Percentiles rank a stretch among this genome's conserved stretches.
These are phyloP conservation scores for Alfaro cultratus DNA, from an alignment of 2,797 vertebrate species.

Conservation along the genomic window DNA sequence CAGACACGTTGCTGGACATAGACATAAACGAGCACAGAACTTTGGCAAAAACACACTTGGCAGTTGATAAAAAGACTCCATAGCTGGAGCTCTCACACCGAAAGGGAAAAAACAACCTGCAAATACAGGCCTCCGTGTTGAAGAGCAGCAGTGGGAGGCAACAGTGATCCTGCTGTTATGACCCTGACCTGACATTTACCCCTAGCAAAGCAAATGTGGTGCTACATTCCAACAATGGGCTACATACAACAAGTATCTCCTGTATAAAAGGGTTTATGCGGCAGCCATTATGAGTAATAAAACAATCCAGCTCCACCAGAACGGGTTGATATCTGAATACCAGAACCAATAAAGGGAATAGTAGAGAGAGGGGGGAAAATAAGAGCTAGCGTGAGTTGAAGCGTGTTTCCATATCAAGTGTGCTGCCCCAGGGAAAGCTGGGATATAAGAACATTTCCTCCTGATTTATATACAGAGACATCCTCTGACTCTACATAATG, in stretches of 20 bases:
- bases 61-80: slow-evolving; percentile 26
- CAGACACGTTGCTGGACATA: slow-evolving; percentile 19
- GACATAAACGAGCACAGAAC: slow-evolving; percentile 24
- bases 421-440: slow-evolving; percentile 43
- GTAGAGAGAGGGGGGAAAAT: slow-evolving; percentile 11
- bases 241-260: background rate
- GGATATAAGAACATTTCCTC: slow-evolving; percentile 62
- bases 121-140: slow-evolving; percentile 7
- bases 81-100: slow-evolving; percentile 7
- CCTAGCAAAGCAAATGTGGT: background rate
- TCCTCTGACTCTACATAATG: slow-evolving; percentile 58
- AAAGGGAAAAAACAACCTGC: slow-evolving; percentile 1
- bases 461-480: slow-evolving; percentile 75
- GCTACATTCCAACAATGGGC: background rate
- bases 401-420: slow-evolving; percentile 18
- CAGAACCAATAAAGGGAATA: slow-evolving; percentile 15
- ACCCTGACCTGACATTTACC: slow-evolving; percentile 27
- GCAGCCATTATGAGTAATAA: background rate
- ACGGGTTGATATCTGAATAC: background rate
- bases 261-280: slow-evolving; percentile 4
- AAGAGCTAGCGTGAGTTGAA: slow-evolving; percentile 32
- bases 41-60: slow-evolving; percentile 26
- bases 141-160: background rate
- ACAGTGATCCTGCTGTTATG: slow-evolving; percentile 25
- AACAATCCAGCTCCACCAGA: background rate